Evolutionary conservation across 1,140 invertebrate genomes (phyloP), one percentile per base, ranked within the genome.

Genomic region (Euura lappo): DNA sequence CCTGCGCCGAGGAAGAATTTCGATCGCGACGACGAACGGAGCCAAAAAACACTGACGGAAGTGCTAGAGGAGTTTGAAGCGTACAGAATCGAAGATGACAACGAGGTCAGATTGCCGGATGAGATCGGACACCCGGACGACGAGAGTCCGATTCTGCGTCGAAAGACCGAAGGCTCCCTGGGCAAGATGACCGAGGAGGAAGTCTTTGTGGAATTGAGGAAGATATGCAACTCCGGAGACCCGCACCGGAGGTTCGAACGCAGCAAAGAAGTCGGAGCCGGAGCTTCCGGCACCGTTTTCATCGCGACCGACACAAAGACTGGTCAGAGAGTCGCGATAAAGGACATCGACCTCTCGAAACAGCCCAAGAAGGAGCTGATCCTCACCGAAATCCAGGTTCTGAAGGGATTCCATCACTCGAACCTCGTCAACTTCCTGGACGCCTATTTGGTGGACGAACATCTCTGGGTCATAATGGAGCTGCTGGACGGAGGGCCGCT

Each of bases 401-500:
- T 98, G 86, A 95, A 96, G 84, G 95, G 96, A 83, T 96, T 97
- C 80, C 93, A 96, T 80, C 98, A 99, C 87, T 95, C 95, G 75
- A 99, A 99, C 88, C 89, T 99, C 77, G 98, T 99, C 0, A 99
- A 99, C 85, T 99, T 98, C 83, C 89, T 99, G 0, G 97, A 99
- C 80, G 94, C 94, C 13, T 99, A 98, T 88, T 87, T 94, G 4
- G 89, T 98, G 13, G 92, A 94, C 46, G 95, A 98, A 78, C 95
- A 98, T 86, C 89, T 99, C 2, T 99, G 97, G 97, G 97, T 94
- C 1, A 89, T 94, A 1, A 99, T 99, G 97, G 98, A 99, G 86
- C 92, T 98, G 68, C 89, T 99, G 72, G 96, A 98, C 79, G 98
- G 98, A 45, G 98, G 98, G 4, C 95, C 97, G 1, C 87, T 99